These are phyloP conservation scores for Scarus forsteni DNA, from an alignment of 2,797 vertebrate species.

Conservation along the genomic window DNA sequence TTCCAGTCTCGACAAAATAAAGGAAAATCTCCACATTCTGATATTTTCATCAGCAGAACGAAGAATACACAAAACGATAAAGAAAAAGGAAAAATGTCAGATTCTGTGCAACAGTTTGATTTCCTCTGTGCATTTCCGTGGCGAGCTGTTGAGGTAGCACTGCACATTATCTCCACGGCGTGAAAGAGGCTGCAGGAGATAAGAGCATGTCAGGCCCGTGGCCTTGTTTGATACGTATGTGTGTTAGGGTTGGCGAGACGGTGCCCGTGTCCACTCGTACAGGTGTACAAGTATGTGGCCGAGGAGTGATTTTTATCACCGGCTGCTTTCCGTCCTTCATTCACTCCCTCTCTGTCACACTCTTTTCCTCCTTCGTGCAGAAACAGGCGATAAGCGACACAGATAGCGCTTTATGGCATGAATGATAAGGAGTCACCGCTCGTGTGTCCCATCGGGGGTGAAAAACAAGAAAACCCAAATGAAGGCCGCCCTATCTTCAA, in stretches of 20 bases:
- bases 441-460: constrained; percentile 60
- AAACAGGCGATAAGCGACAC: constrained; percentile 72
- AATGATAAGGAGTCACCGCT: constrained; percentile 78
- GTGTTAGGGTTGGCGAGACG: constrained; percentile 34
- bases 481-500: constrained; percentile 70
- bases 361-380: constrained; percentile 70
- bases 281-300: constrained; percentile 68
- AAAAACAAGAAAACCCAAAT: constrained; percentile 68
- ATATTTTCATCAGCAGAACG: constrained; percentile 31
- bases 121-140: constrained; percentile 57
- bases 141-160: constrained; percentile 35
- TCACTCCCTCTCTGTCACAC: constrained; percentile 63
- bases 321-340: constrained; percentile 54
- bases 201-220: constrained; percentile 61
- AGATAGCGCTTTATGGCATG: constrained; percentile 75
- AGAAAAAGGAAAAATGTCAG: constrained; percentile 3
- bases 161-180: constrained; percentile 48
- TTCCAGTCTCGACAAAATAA: constrained; percentile 19
- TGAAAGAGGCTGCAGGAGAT: constrained; percentile 58
- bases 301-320: constrained; percentile 71
- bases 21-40: constrained; percentile 19
- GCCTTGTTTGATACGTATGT: constrained; percentile 71
- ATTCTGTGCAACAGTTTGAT: constrained; percentile 47
- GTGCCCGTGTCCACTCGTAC: constrained; percentile 67
- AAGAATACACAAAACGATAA: constrained; percentile 20